phyloP scores from a whole-genome alignment of 2,797 vertebrate species.

The Ficedula albicollis region DNA sequence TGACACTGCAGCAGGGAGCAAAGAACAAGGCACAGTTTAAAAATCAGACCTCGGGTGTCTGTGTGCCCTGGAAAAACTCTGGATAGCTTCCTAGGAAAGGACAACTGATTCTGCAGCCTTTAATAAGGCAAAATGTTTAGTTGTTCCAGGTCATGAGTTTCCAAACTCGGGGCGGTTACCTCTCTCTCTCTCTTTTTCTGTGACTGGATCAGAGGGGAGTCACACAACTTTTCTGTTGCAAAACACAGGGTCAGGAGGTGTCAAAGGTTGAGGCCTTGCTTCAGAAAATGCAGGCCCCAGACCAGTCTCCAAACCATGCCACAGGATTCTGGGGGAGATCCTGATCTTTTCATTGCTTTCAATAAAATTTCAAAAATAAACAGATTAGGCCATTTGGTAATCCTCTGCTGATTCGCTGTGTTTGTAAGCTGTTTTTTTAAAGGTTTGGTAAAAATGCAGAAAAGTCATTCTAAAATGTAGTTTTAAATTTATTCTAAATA shows the following conservation, averaged over 20 bases:
- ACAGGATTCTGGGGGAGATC: not conserved
- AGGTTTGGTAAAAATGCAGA: slow-evolving; percentile 1
- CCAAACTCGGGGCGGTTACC: not conserved
- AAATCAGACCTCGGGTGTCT: not conserved
- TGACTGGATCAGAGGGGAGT: not conserved
- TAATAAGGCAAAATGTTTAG: not conserved
- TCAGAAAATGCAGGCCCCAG: not conserved
- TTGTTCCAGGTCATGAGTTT: slow-evolving; percentile 3
- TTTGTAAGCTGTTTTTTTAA: not conserved
- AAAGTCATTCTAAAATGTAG: not conserved
- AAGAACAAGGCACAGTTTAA: not conserved
- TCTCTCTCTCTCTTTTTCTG: not conserved
- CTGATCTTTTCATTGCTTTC: slow-evolving; percentile 16
- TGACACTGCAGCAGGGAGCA: accelerated
- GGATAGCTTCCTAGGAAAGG: not conserved
- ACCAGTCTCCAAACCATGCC: not conserved
- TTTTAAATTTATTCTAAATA: not conserved
- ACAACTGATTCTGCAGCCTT: not conserved
- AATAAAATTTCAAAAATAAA: not conserved
- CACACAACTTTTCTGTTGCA: not conserved
- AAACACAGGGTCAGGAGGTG: not conserved
- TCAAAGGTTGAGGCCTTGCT: slow-evolving; percentile 14
- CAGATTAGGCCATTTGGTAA: not conserved
- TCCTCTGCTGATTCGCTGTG: not conserved
- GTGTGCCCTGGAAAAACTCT: not conserved